Base-by-base conservation (phyloP, 2,888 invertebrate genomes). In the Masnerella sp. region DNA sequence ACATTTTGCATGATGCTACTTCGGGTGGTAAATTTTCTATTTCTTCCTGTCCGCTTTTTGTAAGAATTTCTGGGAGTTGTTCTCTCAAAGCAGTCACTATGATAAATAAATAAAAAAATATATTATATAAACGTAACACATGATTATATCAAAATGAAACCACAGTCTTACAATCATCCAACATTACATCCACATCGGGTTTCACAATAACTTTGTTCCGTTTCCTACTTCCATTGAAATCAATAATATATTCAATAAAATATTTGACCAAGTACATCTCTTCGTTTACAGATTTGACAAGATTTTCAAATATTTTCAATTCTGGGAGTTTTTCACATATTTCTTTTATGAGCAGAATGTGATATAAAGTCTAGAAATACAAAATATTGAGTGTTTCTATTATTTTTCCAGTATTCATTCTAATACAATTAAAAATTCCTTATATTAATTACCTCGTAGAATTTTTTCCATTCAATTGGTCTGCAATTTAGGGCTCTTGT, bases 91-190 rank as follows among this genome's bases (percentile, higher is more conserved):
- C 90, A 83, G 93, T 93, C 80, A 93, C 95, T 94, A 22, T 12
- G 9, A 34, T 12, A 25, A 2, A 20, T 22, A 43, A 25, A 43
- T n/a, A 30, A n/a, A 12, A 36, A 36, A 5, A 25, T 25, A 25
- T 4, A 25, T 25, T 25, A n/a, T n/a, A n/a, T n/a, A n/a, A n/a
- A 7, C 4, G 3, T 7, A 22, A 22, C 22, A 7, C 7, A 22
- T 22, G 22, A 22, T 22, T 22, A 22, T 5, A 30, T 9, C 7
- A 30, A 30, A 30, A 30, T 9, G 7, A 30, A 30, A n/a, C n/a
- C n/a, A n/a, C n/a, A n/a, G n/a, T 34, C 89, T 88, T 88, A 93
- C 93, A 92, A 81, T 91, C 90, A 85, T 96, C 96, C 40, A 96
- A 88, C 74, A 91, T 91, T 1, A 91, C 88, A 83, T 95, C 94